A percentile compares a stretch with the other conserved stretches of the same genome.
Evolutionary conservation across 2,888 invertebrate genomes (phyloP).

Genomic region (Nephrotoma appendiculata): DNA sequence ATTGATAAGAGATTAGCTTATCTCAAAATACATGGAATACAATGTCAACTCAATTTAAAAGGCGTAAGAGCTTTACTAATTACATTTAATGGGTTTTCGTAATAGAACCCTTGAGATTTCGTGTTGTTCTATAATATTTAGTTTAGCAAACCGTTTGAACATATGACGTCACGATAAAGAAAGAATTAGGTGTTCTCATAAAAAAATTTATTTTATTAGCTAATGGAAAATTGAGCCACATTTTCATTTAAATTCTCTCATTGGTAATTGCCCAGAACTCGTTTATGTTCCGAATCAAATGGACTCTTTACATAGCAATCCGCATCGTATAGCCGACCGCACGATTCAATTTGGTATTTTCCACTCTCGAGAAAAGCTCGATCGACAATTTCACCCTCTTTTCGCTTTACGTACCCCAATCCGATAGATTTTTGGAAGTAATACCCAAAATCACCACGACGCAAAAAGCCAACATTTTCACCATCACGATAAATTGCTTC

Average conservation of each 20-base stretch:
- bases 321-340: conserved; percentile 60
- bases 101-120: too few relatives aligned
- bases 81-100: too few relatives aligned
- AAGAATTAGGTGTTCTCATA: not conserved
- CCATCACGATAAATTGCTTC: conserved; percentile 74
- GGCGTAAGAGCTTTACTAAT: too few relatives aligned
- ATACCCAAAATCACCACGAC: conserved; percentile 67
- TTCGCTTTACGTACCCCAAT: conserved; percentile 40
- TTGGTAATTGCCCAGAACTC: conserved; percentile 52
- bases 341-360: conserved; percentile 63
- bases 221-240: not conserved
- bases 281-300: conserved; percentile 65
- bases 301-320: conserved; percentile 56
- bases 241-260: not conserved
- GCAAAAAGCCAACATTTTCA: conserved; percentile 58
- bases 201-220: not conserved
- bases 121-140: too few relatives aligned
- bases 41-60: too few relatives aligned
- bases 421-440: conserved; percentile 40
- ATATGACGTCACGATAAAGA: too few relatives aligned
- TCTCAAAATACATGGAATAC: too few relatives aligned
- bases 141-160: too few relatives aligned
- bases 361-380: conserved; percentile 53
- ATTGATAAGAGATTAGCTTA: too few relatives aligned
- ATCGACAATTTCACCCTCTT: conserved; percentile 45